A percentile compares a stretch with the other conserved stretches of the same genome.
These are phyloP conservation scores for Oxytorus armatus DNA, from an alignment of 2,888 invertebrate species.

Conservation along the genomic window DNA sequence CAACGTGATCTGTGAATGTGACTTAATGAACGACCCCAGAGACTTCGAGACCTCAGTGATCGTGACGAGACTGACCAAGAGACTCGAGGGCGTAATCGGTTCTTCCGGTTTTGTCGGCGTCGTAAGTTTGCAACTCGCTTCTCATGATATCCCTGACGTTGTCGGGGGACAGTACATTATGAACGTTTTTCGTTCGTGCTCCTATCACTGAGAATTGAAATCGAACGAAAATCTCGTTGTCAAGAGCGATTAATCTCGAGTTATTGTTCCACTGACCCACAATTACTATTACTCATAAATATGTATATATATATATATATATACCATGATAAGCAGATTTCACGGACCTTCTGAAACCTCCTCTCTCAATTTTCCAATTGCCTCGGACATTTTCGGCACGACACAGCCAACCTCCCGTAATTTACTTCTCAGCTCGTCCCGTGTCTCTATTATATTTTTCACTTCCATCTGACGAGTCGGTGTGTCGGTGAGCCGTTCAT, in stretches of 20 bases:
- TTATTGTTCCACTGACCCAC: too few species aligned
- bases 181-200: conserved; percentile 72
- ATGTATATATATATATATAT: background rate
- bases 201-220: conserved; percentile 71
- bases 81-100: conserved; percentile 91
- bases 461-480: conserved; percentile 77
- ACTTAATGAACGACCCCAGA: background rate
- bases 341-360: conserved; percentile 79
- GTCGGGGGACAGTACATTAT: conserved; percentile 76
- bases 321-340: too few species aligned
- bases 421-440: conserved; percentile 76
- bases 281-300: too few species aligned
- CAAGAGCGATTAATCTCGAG: too few species aligned
- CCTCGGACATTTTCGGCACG: conserved; percentile 81
- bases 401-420: conserved; percentile 76
- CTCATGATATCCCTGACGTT: conserved; percentile 76
- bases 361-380: conserved; percentile 76
- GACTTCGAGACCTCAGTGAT: background rate
- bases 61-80: conserved; percentile 78
- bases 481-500: too few species aligned
- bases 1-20: too few species aligned
- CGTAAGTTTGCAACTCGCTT: conserved; percentile 84
- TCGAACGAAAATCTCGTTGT: background rate
- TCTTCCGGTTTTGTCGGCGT: conserved; percentile 88
- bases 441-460: conserved; percentile 76